Evolutionary conservation across 1,140 invertebrate genomes (phyloP).

Genomic region (Lutraria rhynchaena): DNA sequence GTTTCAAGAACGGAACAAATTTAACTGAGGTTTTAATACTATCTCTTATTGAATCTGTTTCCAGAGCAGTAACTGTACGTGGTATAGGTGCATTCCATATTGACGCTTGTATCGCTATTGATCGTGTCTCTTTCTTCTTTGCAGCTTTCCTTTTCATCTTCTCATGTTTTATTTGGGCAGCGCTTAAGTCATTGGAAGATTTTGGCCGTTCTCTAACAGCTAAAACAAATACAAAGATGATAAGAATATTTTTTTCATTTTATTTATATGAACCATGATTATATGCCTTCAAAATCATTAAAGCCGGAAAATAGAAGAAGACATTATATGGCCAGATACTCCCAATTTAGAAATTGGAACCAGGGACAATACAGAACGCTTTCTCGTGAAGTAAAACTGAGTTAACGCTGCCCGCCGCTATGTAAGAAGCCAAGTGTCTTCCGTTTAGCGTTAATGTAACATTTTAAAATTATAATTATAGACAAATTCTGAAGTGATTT

Average conservation of each 20-base stretch:
- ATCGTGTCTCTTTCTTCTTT: constrained; percentile 15
- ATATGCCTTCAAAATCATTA: background rate
- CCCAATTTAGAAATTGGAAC: too few relatives aligned
- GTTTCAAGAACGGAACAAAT: constrained; percentile 26
- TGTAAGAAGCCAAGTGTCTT: too few relatives aligned
- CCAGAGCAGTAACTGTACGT: constrained; percentile 15
- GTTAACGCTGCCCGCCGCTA: too few relatives aligned
- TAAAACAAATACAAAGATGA: background rate
- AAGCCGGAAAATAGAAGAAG: background rate
- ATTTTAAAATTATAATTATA: too few relatives aligned
- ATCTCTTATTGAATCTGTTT: background rate
- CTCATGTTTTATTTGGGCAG: background rate
- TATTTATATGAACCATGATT: background rate
- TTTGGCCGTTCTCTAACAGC: constrained; percentile 13
- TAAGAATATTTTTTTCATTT: background rate
- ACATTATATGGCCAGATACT: too few relatives aligned
- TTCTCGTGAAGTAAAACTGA: too few relatives aligned
- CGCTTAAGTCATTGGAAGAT: constrained; percentile 34
- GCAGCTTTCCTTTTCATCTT: constrained; percentile 15
- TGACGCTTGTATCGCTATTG: constrained; percentile 31
- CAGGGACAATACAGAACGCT: too few relatives aligned
- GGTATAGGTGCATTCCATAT: constrained; percentile 36
- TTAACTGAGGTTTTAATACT: background rate
- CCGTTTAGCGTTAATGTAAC: too few relatives aligned
- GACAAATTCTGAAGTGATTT: too few relatives aligned